phyloP scores from a whole-genome alignment of 2,888 invertebrate species.

The Philopedon plagiatum region DNA sequence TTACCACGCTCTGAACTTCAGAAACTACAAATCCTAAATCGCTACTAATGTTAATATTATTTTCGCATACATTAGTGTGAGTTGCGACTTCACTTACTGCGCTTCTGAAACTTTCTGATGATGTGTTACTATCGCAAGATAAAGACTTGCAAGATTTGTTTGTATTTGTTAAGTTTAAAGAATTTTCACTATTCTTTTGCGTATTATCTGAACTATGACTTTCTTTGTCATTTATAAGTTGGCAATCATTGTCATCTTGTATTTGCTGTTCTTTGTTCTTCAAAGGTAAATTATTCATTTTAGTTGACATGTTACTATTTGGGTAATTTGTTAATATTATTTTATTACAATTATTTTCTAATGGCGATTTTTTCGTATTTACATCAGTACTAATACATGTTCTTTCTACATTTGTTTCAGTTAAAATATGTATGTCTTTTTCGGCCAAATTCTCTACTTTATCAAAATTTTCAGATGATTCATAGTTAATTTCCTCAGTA shows the following conservation, averaged over 20 bases:
- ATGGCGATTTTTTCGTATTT: neutral
- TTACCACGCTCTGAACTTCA: neutral
- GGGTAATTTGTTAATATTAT: too few species aligned
- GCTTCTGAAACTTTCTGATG: neutral
- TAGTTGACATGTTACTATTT: too few species aligned
- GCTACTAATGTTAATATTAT: neutral
- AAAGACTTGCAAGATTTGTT: neutral
- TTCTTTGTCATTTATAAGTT: neutral
- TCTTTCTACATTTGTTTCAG: neutral
- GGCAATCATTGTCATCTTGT: too few species aligned
- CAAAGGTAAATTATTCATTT: too few species aligned
- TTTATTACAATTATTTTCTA: too few species aligned
- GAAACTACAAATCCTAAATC: slow-evolving; percentile 7
- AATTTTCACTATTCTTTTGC: neutral
- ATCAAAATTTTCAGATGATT: neutral
- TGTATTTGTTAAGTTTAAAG: neutral
- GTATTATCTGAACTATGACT: neutral
- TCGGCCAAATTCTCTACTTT: neutral
- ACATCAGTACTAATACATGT: neutral
- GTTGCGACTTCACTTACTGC: neutral
- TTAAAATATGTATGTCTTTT: too few species aligned
- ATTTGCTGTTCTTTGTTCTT: neutral
- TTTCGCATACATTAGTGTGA: neutral
- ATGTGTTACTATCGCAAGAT: neutral
- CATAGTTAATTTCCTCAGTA: too few species aligned